A percentile compares a stretch with the other conserved stretches of the same genome.
These are phyloP conservation scores for Halichoerus grypus DNA, from an alignment of 2,113 vertebrate genomes.

Conservation along the genomic window DNA sequence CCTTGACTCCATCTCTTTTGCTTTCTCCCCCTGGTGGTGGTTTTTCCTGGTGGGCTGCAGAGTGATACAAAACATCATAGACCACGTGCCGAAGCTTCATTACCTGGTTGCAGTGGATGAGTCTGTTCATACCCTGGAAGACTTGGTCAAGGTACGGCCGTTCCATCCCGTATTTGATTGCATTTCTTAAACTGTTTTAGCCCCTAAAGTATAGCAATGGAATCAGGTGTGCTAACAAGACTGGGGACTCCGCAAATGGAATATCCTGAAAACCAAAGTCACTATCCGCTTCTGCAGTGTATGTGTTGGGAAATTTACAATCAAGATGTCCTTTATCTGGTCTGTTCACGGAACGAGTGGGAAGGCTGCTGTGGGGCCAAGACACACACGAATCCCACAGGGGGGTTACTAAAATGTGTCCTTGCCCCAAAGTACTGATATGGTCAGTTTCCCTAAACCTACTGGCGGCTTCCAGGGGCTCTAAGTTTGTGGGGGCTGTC, in stretches of 20 bases:
- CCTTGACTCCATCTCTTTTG: not conserved
- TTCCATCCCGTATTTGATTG: accelerated
- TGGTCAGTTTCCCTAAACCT: not conserved
- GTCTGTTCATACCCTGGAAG: conserved; percentile 89
- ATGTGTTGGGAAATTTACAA: not conserved
- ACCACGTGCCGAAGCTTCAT: conserved; percentile 87
- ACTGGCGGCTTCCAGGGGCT: not conserved
- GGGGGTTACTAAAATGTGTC: not conserved
- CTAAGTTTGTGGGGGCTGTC: not conserved
- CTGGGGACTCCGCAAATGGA: not conserved
- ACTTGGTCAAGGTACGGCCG: conserved; percentile 91
- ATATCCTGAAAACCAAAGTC: not conserved
- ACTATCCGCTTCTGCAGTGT: accelerated
- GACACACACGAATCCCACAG: no score
- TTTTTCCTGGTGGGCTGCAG: conserved; percentile 82
- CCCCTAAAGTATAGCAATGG: not conserved
- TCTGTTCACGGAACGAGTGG: accelerated
- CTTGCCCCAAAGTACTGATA: not conserved
- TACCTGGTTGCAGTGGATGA: conserved; percentile 94
- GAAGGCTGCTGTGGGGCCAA: not conserved
- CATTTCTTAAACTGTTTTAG: accelerated
- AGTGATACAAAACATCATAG: conserved; percentile 92
- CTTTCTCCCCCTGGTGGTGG: accelerated
- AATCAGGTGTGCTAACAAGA: not conserved
- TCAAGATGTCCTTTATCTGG: not conserved